Percentiles rank a stretch among this genome's conserved stretches.
Conservation (phyloP, 2,113 vertebrate species). For the Menura novaehollandiae region DNA sequence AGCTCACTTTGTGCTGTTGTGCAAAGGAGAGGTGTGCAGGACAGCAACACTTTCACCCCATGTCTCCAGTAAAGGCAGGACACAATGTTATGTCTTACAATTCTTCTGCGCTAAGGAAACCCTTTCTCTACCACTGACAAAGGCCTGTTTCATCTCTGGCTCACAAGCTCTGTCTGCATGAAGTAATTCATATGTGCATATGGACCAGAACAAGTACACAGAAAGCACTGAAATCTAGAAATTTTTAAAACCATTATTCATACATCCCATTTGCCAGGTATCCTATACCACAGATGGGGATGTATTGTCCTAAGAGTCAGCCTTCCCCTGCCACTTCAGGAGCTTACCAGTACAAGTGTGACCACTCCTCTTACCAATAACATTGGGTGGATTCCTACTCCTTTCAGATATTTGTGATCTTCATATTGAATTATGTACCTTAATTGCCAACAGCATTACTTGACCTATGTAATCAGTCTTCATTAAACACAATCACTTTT, state of each 20-base stretch:
- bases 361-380: background rate
- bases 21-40: background rate
- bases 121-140: background rate
- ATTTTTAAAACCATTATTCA: background rate
- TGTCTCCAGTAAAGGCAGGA: background rate
- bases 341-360: background rate
- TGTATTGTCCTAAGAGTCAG: background rate
- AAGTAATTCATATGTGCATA: background rate
- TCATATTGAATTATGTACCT: background rate
- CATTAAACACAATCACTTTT: background rate
- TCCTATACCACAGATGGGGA: background rate
- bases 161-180: background rate
- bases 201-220: background rate
- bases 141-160: background rate
- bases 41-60: background rate
- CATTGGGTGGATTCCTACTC: background rate
- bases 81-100: background rate
- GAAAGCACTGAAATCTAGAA: background rate
- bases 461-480: background rate
- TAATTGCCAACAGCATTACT: background rate
- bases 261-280: background rate
- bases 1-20: background rate
- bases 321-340: background rate
- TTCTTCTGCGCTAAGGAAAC: background rate
- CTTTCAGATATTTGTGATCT: background rate